A percentile compares a stretch with the other conserved stretches of the same genome.
Evolutionary conservation across 2,888 invertebrate genomes (phyloP).

Genomic region (Epistrophe eligans): DNA sequence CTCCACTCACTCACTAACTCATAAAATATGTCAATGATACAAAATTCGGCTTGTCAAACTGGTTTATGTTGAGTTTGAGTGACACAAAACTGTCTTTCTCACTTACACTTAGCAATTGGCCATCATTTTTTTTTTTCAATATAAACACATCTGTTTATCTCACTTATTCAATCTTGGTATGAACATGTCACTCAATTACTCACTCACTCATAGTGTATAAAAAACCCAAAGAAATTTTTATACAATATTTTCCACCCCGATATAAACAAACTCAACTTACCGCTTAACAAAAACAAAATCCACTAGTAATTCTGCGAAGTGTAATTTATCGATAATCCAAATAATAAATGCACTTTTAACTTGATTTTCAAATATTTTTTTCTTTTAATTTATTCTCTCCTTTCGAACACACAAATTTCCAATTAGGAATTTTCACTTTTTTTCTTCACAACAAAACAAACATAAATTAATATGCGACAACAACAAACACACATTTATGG

Average conservation of each 20-base stretch:
- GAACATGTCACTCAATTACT: constrained; percentile 32
- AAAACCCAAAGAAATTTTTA: not conserved
- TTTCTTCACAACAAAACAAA: constrained; percentile 31
- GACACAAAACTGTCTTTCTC: not conserved
- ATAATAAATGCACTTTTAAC: constrained; percentile 20
- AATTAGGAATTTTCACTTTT: constrained; percentile 41
- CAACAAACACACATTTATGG: constrained; percentile 1
- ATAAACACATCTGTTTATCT: constrained; percentile 13
- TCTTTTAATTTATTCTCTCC: not conserved
- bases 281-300: constrained; percentile 61
- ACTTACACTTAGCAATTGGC: not conserved
- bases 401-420: constrained; percentile 29
- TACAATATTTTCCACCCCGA: constrained; percentile 21
- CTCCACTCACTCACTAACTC: not conserved
- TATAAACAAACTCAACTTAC: constrained; percentile 70
- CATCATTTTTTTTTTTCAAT: not conserved
- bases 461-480: constrained; percentile 28
- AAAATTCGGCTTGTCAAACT: constrained; percentile 19
- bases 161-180: constrained; percentile 10
- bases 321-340: constrained; percentile 43
- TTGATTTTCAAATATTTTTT: constrained; percentile 1
- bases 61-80: constrained; percentile 7
- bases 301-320: constrained; percentile 23
- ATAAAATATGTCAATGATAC: not conserved
- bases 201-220: not conserved